Evolutionary conservation across 2,797 vertebrate genomes (phyloP).

Genomic region (Micropoecilia bifurca): DNA sequence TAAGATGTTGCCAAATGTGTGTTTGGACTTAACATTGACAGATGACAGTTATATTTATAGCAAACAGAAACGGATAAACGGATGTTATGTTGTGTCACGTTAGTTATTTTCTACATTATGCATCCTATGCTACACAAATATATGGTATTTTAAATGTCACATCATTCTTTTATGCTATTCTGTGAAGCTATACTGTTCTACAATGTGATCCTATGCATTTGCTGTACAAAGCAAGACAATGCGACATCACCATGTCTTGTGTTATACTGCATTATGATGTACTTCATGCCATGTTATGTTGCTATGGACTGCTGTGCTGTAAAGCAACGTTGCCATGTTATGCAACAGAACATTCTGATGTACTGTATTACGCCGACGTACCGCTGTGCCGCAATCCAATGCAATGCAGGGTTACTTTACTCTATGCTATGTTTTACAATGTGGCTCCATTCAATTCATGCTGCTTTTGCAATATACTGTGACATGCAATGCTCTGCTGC

Average conservation of each 20-base stretch:
- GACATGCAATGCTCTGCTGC: neutral
- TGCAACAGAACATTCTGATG: neutral
- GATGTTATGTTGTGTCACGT: neutral
- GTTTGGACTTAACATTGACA: neutral
- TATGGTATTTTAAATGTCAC: neutral
- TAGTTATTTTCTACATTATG: neutral
- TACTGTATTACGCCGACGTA: neutral
- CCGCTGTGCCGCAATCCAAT: neutral
- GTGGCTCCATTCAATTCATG: neutral
- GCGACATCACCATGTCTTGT: neutral
- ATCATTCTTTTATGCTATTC: neutral
- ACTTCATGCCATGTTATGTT: neutral
- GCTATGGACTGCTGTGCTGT: neutral
- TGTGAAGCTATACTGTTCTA: neutral
- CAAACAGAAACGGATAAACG: neutral
- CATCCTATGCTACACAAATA: neutral
- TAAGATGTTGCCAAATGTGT: neutral
- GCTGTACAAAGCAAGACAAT: neutral
- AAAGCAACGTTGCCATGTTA: neutral
- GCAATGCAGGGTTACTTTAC: neutral
- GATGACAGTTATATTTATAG: neutral
- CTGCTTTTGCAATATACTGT: neutral
- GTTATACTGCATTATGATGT: neutral
- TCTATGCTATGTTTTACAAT: neutral
- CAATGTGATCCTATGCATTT: neutral